Evolutionary conservation across 2,888 invertebrate species (phyloP), one percentile per base, ranked within the genome.

Genomic region (Drosophila ezoana): DNA sequence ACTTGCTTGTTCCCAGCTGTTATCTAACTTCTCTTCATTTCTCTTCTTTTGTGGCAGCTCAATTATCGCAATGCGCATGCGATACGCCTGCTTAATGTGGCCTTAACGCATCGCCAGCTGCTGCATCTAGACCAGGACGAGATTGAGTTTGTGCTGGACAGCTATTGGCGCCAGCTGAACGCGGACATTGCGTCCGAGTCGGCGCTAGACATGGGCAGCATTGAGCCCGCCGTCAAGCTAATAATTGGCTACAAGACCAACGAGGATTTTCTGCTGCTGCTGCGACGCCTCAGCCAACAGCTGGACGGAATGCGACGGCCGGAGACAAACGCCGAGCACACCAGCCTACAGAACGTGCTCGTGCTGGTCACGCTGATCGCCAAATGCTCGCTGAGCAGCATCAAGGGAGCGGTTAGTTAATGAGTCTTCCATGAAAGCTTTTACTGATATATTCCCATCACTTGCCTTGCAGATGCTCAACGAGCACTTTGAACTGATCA

Each of bases 71-170:
- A 90, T 75, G 43, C 70, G 0, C 78, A 91, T 51, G 91, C 91
- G 6, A 72, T 92, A 4, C 83, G 87, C 9, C 70, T 92, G 47
- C 82, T 92, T 14, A 87, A 81, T 58, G 79, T 86, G 33, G 90
- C 91, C 0, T 64, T 92, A 0, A 82, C 79, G 20, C 71, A 91
- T 70, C 88, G 90, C 0, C 75, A 78, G 41, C 66, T 76, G 13
- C 63, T 92, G 52, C 90, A 91, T 52, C 81, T 92, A 35, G 91
- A 91, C 48, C 88, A 84, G 53, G 91, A 90, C 49, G 92, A 92
- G 74, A 90, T 92, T 32, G 89, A 91, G 53, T 89, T 90, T 53
- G 90, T 92, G 4, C 63, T 92, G 5, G 86, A 87, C 23, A 81
- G 89, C 41, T 92, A 91, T 69, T 92, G 92, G 92, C 74, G 79